Evolutionary conservation across 2,888 invertebrate genomes (phyloP).

Genomic region (Caenorhabditis afra): DNA sequence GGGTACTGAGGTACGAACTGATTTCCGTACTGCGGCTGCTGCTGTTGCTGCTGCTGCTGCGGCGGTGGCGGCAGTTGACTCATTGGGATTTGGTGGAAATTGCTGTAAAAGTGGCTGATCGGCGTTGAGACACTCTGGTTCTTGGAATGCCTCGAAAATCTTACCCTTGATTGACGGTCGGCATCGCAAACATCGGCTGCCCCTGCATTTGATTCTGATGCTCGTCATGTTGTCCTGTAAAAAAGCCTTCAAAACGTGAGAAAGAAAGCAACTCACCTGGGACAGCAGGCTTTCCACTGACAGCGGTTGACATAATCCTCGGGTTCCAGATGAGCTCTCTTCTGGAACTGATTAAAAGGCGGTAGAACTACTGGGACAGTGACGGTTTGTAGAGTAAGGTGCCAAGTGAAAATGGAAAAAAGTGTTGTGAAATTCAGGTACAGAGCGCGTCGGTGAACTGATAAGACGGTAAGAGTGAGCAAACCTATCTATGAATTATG

Average conservation of each 20-base stretch:
- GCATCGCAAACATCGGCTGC: slow-evolving; percentile 15
- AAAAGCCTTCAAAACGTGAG: slow-evolving; percentile 19
- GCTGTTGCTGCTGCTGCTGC: no score
- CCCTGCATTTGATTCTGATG: neutral
- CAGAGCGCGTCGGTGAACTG: no score
- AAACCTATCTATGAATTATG: no score
- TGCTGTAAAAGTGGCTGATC: neutral
- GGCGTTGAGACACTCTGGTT: neutral
- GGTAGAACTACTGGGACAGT: no score
- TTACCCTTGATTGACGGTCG: neutral
- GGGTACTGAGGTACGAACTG: neutral
- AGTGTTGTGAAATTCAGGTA: no score
- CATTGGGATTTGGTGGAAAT: no score
- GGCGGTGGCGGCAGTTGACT: no score
- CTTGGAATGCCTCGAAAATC: neutral
- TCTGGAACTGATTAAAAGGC: no score
- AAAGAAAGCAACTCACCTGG: slow-evolving; percentile 20
- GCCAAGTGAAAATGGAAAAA: no score
- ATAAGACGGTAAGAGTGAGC: no score
- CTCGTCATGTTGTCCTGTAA: slow-evolving; percentile 46
- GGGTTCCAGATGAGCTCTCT: slow-evolving; percentile 46
- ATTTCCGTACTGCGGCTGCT: neutral
- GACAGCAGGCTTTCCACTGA: slow-evolving; percentile 49
- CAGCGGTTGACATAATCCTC: slow-evolving; percentile 59
- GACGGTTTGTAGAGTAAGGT: no score